Evolutionary conservation across 2,113 vertebrate species (phyloP), one percentile per base, ranked within the genome.

Genomic region (Perca flavescens): DNA sequence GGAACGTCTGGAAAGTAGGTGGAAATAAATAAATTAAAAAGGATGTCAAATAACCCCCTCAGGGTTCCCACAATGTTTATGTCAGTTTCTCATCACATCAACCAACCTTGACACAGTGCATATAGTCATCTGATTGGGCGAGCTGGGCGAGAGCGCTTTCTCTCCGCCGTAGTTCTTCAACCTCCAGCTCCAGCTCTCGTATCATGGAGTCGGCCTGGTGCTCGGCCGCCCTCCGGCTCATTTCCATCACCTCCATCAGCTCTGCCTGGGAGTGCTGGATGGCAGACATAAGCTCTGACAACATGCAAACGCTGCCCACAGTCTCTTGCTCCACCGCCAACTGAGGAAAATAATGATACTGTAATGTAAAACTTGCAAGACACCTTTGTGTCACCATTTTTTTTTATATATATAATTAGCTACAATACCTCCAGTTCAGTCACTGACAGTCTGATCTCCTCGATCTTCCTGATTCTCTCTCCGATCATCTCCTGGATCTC

Each of bases 131-230:
- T 10, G 77, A 91, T 8, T 85, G 63, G 21, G 75, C 72, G 25
- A 95, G 93, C 71, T 92, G 57, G 2, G 50, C 4, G 1, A 96
- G 85, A 3, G 63, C 49, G 5, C 22, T 65, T 31, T 85, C 84
- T 52, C 93, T 91, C 52, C 66, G 77, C 57, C 46, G 70, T 65
- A 96, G 91, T 9, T 92, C 92, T 2, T 89, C 56, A 0, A 94
- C 68, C 80, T 96, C 95, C 71, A 85, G 69, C 80, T 95, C 93
- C 81, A 96, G 88, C 70, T 95, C 91, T 5, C 77, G 74, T 5
- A 93, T 86, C 49, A 91, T 72, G 43, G 83, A 31, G 40, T 91
- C 86, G 11, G 92, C 94, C 74, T 94, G 91, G 3, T 71, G 85
- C 67, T 87, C 86, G 0, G 89, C 91, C 1, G 87, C 89, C 54